These are phyloP conservation scores for Ophion costatus DNA, from an alignment of 2,888 invertebrate species.

Conservation along the genomic window DNA sequence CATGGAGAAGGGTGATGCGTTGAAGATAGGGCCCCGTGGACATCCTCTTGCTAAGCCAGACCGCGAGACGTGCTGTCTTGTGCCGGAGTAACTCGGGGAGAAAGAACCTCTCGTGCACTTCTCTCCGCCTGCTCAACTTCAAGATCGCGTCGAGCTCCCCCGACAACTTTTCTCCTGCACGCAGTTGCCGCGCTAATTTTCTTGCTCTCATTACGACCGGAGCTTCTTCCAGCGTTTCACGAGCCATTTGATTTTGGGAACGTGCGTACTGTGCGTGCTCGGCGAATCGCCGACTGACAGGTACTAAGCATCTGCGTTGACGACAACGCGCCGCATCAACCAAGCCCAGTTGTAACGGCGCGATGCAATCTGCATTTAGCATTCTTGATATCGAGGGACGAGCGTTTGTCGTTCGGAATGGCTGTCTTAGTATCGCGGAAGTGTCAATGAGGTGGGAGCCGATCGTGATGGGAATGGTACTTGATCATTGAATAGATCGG, in stretches of 20 bases:
- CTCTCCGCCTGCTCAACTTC: conserved; percentile 8
- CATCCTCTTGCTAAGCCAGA: conserved; percentile 63
- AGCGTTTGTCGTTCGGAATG: not conserved
- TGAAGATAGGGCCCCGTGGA: conserved; percentile 73
- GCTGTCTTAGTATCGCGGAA: not conserved
- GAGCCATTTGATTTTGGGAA: conserved; percentile 28
- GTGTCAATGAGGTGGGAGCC: too few relatives aligned
- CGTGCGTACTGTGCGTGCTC: not conserved
- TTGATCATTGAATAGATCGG: not conserved
- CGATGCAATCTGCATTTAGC: not conserved
- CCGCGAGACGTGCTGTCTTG: conserved; percentile 30
- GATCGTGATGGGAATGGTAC: too few relatives aligned
- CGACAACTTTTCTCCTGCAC: conserved; percentile 40
- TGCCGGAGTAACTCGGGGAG: not conserved
- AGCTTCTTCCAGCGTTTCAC: conserved; percentile 9
- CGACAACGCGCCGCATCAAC: not conserved
- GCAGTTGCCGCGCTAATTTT: conserved; percentile 69
- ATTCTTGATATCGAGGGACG: not conserved
- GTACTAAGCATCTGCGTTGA: not conserved
- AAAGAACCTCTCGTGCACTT: conserved; percentile 22
- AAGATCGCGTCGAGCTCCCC: conserved; percentile 2
- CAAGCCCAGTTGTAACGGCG: not conserved
- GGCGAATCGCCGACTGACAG: not conserved
- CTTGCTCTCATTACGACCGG: conserved; percentile 68
- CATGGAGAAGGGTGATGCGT: conserved; percentile 73